Conservation (phyloP, 35 echinoderm and acorn worm genomes). For the Ophiothrix spiculata region DNA sequence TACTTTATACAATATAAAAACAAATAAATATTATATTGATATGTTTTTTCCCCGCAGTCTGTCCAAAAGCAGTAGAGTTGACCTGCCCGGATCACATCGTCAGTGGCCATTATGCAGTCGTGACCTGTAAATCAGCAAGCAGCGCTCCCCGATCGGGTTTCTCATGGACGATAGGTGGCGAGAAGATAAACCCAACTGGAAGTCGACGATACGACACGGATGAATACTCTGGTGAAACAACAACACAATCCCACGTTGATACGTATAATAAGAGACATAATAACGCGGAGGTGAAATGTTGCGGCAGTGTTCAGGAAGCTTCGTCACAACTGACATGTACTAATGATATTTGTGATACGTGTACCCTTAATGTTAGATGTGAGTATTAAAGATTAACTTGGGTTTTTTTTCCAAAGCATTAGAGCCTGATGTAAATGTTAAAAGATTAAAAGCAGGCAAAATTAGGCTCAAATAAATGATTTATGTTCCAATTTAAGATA, state of each 20-base stretch:
- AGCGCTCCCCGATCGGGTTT: neutral
- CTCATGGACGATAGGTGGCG: neutral
- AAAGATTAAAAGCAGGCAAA: too few relatives aligned
- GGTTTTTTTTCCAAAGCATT: too few relatives aligned
- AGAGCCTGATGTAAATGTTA: too few relatives aligned
- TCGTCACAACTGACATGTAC: neutral
- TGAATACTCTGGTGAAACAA: slow-evolving; percentile 2
- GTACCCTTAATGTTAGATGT: neutral
- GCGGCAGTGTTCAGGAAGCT: neutral
- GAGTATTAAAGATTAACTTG: neutral
- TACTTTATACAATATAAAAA: too few relatives aligned
- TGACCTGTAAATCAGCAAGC: neutral
- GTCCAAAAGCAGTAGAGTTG: neutral
- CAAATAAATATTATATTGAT: too few relatives aligned
- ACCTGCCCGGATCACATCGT: neutral
- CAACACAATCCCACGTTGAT: neutral
- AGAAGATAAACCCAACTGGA: neutral
- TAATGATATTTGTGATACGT: neutral
- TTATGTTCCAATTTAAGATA: too few relatives aligned
- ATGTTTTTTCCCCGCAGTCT: neutral
- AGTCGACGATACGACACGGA: neutral
- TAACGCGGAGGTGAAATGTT: neutral
- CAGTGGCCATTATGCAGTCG: neutral
- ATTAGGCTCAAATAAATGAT: too few relatives aligned
- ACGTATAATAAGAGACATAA: neutral